Evolutionary conservation across 2,888 invertebrate genomes (phyloP).

Genomic region (Parascotia fuliginaria): DNA sequence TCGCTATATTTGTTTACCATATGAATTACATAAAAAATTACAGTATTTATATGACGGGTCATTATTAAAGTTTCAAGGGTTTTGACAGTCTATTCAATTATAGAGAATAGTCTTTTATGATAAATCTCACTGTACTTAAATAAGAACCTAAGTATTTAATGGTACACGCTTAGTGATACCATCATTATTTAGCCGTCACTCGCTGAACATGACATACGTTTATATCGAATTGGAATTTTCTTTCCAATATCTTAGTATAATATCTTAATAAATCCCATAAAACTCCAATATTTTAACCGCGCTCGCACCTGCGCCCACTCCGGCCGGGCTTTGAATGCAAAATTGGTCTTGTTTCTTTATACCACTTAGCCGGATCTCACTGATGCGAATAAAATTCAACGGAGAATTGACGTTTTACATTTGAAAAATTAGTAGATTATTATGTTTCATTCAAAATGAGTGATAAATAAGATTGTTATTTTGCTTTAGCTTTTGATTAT

Average conservation of each 20-base stretch:
- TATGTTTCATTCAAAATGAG: conserved; percentile 37
- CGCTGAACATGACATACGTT: conserved; percentile 42
- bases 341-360: conserved; percentile 84
- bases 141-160: conserved; percentile 25
- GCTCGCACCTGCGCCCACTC: conserved; percentile 76
- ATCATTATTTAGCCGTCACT: conserved; percentile 44
- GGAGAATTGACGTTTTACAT: conserved; percentile 71
- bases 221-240: conserved; percentile 60
- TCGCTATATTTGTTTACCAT: too few relatives aligned
- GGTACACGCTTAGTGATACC: conserved; percentile 26
- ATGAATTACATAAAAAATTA: too few relatives aligned
- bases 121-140: too few relatives aligned
- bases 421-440: conserved; percentile 49
- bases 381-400: conserved; percentile 76
- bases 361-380: conserved; percentile 77
- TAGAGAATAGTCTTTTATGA: conserved; percentile 2
- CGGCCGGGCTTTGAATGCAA: conserved; percentile 80
- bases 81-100: conserved; percentile 21
- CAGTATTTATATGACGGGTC: too few relatives aligned
- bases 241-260: conserved; percentile 74
- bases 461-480: conserved; percentile 1
- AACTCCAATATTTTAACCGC: conserved; percentile 83
- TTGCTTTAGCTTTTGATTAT: not conserved
- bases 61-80: too few relatives aligned
- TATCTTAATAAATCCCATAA: conserved; percentile 85